phyloP scores from a whole-genome alignment of 1,140 invertebrate genomes.

The Nasonia vitripennis region DNA sequence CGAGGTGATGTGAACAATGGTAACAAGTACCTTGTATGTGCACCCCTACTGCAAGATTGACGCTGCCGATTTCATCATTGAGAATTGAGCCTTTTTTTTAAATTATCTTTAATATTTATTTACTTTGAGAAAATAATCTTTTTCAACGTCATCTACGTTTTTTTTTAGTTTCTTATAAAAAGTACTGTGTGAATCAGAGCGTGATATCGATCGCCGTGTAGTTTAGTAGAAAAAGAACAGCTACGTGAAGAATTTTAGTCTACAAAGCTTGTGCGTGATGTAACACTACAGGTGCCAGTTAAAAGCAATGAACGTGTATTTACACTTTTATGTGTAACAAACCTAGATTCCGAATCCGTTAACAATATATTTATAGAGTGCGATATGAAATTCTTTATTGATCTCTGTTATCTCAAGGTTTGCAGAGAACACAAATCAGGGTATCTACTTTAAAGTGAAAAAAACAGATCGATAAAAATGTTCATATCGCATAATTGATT shows the following conservation, averaged over 20 bases:
- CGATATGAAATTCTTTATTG: neutral
- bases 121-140: neutral
- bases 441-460: neutral
- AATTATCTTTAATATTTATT: slow-evolving; percentile 31
- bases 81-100: slow-evolving; percentile 53
- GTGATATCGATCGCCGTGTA: neutral
- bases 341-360: neutral
- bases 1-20: slow-evolving; percentile 64
- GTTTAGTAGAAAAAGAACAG: neutral
- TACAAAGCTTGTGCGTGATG: neutral
- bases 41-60: slow-evolving; percentile 74
- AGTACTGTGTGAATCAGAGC: neutral
- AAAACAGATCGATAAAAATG: slow-evolving; percentile 9
- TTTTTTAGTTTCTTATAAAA: neutral
- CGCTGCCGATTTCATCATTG: slow-evolving; percentile 73
- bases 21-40: slow-evolving; percentile 63
- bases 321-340: neutral
- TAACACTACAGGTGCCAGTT: neutral
- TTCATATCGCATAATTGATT: neutral
- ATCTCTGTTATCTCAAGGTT: neutral
- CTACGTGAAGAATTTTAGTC: slow-evolving; percentile 1
- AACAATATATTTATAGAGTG: neutral
- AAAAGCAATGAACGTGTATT: slow-evolving; percentile 8
- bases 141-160: neutral
- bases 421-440: neutral